Base-by-base conservation (phyloP, 2,888 invertebrate species). In the Celastrina argiolus region DNA sequence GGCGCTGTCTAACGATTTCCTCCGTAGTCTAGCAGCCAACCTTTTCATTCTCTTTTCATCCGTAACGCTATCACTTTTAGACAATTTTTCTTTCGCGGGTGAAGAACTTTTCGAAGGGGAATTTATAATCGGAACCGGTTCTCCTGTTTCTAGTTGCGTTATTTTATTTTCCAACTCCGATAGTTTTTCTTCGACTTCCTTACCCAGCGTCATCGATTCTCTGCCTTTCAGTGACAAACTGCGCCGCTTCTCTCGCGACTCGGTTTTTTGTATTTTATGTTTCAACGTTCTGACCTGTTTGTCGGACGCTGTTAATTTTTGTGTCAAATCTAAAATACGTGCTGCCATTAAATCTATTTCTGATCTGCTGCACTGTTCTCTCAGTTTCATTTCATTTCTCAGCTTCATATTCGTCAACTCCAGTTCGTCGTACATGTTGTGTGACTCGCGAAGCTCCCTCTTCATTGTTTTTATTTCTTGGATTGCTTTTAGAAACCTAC, bases 111-210 rank as follows among this genome's bases (percentile, higher is more conserved):
- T 93, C 6, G 92, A 92, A 51, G 90, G 92, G 64, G 85, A 83
- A 69, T 88, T 87, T 65, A 88, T 87, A 12, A 80, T 84, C 14
- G 92, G 88, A 31, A 88, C 84, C 2, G 87, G 75, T 65, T 91
- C 85, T 28, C 87, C 86, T 14, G 85, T 79, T 77, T 96, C 95
- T 65, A 96, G 81, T 70, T 94, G 92, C 66, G 93, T 92, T 63
- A 96, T 94, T 86, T 96, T 96, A 64, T 93, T 94, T 85, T 97
- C 96, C 68, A 97, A 83, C 79, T 96, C 95, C n/a, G 93, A 93
- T 59, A 97, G 91, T 81, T 97, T 97, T 70, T 96, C 95, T 82
- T 97, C 97, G 18, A 97, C 93, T 81, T 97, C 96, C 81, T 96
- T 96, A 14, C 95, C 94, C 59, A 96, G 92, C 8, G 95, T 94